Conservation (phyloP, 2,113 vertebrate species). For the Ursus arctos region DNA sequence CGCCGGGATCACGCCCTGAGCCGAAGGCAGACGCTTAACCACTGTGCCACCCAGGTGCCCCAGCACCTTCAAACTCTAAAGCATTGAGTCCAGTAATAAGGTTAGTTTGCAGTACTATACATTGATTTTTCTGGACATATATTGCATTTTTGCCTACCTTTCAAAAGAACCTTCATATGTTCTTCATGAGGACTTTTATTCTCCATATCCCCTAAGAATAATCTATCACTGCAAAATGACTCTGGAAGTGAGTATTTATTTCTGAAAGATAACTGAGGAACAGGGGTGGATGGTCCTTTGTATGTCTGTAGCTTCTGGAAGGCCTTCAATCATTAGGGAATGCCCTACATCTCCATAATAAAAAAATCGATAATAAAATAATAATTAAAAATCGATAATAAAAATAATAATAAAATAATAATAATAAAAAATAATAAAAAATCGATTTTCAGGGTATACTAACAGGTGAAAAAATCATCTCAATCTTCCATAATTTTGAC, state of each 20-base stretch:
- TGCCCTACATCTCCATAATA: not conserved
- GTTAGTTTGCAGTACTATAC: not conserved
- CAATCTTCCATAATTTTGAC: not conserved
- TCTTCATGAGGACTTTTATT: conserved; percentile 47
- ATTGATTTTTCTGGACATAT: conserved; percentile 1
- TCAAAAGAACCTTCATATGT: conserved; percentile 50
- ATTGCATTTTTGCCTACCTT: not conserved
- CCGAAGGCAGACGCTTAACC: too few species aligned
- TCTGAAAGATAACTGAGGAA: conserved; percentile 46
- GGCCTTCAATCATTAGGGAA: conserved; percentile 14
- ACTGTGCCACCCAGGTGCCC: too few species aligned
- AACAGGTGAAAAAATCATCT: not conserved
- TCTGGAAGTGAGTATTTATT: conserved; percentile 42
- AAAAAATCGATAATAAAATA: not conserved
- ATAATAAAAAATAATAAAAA: too few species aligned
- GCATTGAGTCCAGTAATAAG: conserved; percentile 34
- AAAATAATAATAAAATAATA: too few species aligned
- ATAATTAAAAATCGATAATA: too few species aligned
- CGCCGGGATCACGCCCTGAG: too few species aligned
- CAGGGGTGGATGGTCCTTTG: not conserved
- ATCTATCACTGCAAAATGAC: conserved; percentile 19
- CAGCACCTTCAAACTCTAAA: not conserved
- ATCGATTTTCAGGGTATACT: conserved; percentile 5
- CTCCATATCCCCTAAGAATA: not conserved
- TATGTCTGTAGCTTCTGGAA: not conserved